Evolutionary conservation across 2,888 invertebrate genomes (phyloP).

Genomic region (Conomelus anceps): DNA sequence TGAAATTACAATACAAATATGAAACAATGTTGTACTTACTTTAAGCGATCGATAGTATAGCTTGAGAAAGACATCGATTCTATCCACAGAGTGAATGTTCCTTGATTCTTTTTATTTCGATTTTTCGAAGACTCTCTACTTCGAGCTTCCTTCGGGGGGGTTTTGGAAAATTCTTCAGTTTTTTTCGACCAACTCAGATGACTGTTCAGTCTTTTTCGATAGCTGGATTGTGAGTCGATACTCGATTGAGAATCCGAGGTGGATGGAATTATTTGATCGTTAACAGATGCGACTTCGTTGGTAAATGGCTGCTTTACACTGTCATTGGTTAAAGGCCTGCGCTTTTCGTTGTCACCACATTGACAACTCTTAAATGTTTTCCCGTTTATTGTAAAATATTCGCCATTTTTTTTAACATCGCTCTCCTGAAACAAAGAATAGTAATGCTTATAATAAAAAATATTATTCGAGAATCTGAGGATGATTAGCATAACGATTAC

Average conservation of each 20-base stretch:
- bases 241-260: not conserved
- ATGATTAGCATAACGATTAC: no score
- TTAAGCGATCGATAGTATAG: not conserved
- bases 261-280: not conserved
- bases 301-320: not conserved
- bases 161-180: not conserved
- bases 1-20: not conserved
- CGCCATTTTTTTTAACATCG: not conserved
- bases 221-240: not conserved
- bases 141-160: not conserved
- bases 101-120: not conserved
- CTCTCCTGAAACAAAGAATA: not conserved
- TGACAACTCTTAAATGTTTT: not conserved
- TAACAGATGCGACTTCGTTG: not conserved
- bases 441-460: no score
- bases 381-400: not conserved
- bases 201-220: not conserved
- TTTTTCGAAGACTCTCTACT: not conserved
- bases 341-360: not conserved
- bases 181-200: not conserved
- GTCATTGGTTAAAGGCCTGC: not conserved
- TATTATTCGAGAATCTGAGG: no score
- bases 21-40: not conserved
- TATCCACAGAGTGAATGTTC: not conserved
- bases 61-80: not conserved